Evolutionary conservation across 2,797 vertebrate species (phyloP).

Genomic region (Philypnodon macrostomus): DNA sequence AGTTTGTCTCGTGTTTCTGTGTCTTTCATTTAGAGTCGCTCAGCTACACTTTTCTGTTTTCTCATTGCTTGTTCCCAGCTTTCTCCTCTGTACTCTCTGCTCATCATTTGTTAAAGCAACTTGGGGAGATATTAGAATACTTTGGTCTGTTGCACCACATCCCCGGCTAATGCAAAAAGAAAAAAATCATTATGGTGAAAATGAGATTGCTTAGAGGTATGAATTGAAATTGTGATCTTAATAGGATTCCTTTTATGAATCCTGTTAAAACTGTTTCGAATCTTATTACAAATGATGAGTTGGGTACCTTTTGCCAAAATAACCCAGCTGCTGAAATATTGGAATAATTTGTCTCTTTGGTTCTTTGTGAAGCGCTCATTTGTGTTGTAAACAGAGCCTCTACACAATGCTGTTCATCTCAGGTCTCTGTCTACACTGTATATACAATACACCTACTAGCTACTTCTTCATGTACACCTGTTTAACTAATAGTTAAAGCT

Average conservation of each 20-base stretch:
- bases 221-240: slow-evolving; percentile 26
- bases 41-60: not conserved
- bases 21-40: slow-evolving; percentile 4
- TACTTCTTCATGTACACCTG: no score
- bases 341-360: slow-evolving; percentile 17
- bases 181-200: slow-evolving; percentile 16
- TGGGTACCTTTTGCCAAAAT: slow-evolving; percentile 9
- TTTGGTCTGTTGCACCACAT: slow-evolving; percentile 14
- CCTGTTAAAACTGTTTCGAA: slow-evolving; percentile 6
- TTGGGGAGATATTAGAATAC: slow-evolving; percentile 12
- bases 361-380: no score
- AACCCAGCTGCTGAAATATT: slow-evolving; percentile 14
- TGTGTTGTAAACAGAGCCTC: slow-evolving; percentile 17
- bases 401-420: no score
- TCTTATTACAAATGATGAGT: slow-evolving; percentile 26
- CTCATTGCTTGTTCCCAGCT: not conserved
- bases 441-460: no score
- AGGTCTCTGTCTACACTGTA: no score
- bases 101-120: slow-evolving; percentile 12
- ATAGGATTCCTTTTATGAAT: slow-evolving; percentile 24
- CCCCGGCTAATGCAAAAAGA: slow-evolving; percentile 17
- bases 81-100: not conserved
- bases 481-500: no score
- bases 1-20: not conserved
- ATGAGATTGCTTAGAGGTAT: slow-evolving; percentile 18